Percentiles rank a stretch among this genome's conserved stretches.
Evolutionary conservation across 2,113 vertebrate species (phyloP).

Genomic region (Cervus canadensis): DNA sequence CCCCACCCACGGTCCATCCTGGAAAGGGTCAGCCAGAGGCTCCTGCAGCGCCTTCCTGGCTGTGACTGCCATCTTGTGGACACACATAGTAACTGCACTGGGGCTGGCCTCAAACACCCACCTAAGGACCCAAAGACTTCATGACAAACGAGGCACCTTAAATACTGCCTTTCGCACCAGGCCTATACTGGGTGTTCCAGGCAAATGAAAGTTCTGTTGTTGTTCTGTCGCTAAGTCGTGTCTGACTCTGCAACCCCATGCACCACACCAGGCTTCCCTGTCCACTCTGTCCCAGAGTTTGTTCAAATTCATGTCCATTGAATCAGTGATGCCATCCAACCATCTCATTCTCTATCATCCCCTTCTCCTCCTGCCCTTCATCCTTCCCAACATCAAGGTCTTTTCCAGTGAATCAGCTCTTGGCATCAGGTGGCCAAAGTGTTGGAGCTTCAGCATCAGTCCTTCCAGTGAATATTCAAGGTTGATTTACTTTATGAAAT

Average conservation of each 20-base stretch:
- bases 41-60: not conserved
- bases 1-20: not conserved
- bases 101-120: accelerated
- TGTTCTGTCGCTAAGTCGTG: not conserved
- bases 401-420: not conserved
- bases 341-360: not conserved
- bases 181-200: not conserved
- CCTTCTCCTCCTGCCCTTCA: not conserved
- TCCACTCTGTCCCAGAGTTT: not conserved
- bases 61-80: constrained; percentile 57
- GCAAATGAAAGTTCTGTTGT: not conserved
- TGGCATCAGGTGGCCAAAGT: not conserved
- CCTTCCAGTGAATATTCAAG: not conserved
- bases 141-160: not conserved
- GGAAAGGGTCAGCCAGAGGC: not conserved
- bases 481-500: not conserved
- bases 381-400: not conserved
- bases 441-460: not conserved
- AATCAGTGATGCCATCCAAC: not conserved
- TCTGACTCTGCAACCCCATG: not conserved
- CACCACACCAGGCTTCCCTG: not conserved
- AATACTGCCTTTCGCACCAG: not conserved
- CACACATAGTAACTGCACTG: not conserved
- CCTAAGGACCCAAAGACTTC: not conserved
- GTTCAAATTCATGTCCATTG: not conserved